Conservation (phyloP, 53 echinoderm and acorn worm species). For the Mesocentrotus franciscanus region DNA sequence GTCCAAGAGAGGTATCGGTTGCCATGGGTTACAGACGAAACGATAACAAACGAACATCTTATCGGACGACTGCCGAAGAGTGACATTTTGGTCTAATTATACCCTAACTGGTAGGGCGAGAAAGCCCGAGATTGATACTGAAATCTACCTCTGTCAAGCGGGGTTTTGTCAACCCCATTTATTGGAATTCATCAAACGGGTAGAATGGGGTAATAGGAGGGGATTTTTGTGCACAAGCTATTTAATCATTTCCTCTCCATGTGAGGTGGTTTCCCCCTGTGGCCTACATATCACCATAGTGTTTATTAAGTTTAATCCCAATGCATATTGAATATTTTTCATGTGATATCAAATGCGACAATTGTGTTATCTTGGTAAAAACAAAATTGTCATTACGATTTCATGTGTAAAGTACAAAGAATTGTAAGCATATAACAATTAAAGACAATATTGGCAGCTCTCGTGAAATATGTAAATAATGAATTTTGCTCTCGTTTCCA, state of each 20-base stretch:
- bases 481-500: too few relatives aligned
- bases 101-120: slow-evolving; percentile 3
- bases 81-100: slow-evolving; percentile 52
- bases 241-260: neutral
- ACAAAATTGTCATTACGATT: too few relatives aligned
- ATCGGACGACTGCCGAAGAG: slow-evolving; percentile 22
- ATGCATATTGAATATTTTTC: too few relatives aligned
- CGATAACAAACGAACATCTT: slow-evolving; percentile 45
- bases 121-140: slow-evolving; percentile 32
- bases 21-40: slow-evolving; percentile 14
- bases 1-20: neutral
- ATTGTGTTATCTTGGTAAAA: too few relatives aligned
- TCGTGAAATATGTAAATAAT: too few relatives aligned
- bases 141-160: slow-evolving; percentile 1
- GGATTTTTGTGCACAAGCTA: neutral
- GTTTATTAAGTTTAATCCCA: too few relatives aligned
- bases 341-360: too few relatives aligned
- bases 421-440: too few relatives aligned
- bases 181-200: neutral
- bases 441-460: too few relatives aligned
- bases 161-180: neutral
- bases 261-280: neutral
- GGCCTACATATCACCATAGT: neutral
- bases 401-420: too few relatives aligned
- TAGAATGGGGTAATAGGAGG: neutral